phyloP scores from a whole-genome alignment of 2,888 invertebrate species.

The Exephanes ischioxanthus region DNA sequence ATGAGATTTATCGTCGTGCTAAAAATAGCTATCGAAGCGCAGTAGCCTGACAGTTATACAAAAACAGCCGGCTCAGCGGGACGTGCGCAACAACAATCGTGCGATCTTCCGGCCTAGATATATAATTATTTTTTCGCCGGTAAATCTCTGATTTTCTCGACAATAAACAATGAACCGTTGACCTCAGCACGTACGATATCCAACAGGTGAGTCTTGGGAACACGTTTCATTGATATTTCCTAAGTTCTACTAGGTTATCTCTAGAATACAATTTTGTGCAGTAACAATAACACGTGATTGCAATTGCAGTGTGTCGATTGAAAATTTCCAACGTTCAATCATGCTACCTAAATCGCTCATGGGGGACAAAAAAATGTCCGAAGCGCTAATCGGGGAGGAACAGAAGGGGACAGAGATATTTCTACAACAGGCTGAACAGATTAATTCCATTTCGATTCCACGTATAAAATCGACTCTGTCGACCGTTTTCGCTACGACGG shows the following conservation, averaged over 20 bases:
- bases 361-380: neutral
- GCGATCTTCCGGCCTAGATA: neutral
- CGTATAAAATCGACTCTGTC: neutral
- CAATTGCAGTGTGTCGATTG: neutral
- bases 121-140: neutral
- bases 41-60: neutral
- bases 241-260: neutral
- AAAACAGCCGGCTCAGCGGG: neutral
- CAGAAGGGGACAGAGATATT: neutral
- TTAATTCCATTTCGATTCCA: too few species aligned
- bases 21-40: neutral
- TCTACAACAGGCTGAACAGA: neutral
- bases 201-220: neutral
- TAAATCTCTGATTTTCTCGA: neutral
- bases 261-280: neutral
- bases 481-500: too few species aligned
- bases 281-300: neutral
- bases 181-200: neutral
- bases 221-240: neutral
- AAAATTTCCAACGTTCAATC: neutral
- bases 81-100: neutral
- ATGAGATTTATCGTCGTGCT: conserved; percentile 6
- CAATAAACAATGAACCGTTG: neutral
- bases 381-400: neutral
- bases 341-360: neutral